phyloP scores from a whole-genome alignment of 2,113 vertebrate genomes.

The Diadophis punctatus region DNA sequence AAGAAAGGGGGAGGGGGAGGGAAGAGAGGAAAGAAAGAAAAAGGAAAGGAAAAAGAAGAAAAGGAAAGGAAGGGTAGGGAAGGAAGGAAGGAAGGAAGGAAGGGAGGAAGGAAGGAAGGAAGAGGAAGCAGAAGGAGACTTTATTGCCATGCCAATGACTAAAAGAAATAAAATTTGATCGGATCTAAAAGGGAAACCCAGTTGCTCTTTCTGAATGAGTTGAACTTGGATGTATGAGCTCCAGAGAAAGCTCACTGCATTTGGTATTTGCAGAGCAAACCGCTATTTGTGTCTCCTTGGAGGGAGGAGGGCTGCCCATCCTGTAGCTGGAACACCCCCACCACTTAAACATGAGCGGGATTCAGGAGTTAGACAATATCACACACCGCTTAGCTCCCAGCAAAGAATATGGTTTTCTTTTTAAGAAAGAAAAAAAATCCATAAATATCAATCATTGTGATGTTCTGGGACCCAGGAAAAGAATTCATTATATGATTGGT shows the following conservation, averaged over 20 bases:
- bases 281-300: not conserved
- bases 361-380: not conserved
- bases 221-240: not conserved
- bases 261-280: not conserved
- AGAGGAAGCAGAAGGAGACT: no score
- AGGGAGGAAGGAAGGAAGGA: no score
- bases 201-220: not conserved
- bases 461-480: not conserved
- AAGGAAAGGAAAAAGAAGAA: no score
- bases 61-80: no score
- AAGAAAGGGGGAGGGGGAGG: not conserved
- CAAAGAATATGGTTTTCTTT: not conserved
- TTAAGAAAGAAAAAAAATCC: not conserved
- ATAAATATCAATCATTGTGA: conserved; percentile 6
- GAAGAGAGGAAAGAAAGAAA: no score
- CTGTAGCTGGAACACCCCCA: no score
- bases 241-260: no score
- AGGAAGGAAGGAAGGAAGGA: no score
- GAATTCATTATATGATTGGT: not conserved
- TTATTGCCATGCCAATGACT: not conserved
- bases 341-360: not conserved
- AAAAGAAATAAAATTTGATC: not conserved
- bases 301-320: not conserved
- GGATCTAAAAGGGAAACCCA: not conserved
- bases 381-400: not conserved